Evolutionary conservation across 2,888 invertebrate species (phyloP).

Genomic region (Corbicula japonica): DNA sequence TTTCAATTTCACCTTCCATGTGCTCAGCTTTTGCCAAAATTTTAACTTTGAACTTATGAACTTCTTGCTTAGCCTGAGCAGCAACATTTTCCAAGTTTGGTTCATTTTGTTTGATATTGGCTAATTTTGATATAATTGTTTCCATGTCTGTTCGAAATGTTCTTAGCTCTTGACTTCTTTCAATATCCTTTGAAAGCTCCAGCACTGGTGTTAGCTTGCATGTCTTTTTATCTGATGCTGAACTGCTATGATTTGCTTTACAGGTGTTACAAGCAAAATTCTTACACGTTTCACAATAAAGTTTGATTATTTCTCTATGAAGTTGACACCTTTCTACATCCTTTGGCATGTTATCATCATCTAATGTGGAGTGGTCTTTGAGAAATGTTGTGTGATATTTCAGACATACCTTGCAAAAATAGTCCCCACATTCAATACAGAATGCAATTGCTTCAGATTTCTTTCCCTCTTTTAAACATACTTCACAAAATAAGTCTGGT

Average conservation of each 20-base stretch:
- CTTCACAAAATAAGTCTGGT: background rate
- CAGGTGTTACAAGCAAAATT: background rate
- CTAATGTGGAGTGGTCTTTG: background rate
- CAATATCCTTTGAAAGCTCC: background rate
- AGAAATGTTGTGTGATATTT: conserved; percentile 6
- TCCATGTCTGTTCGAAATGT: background rate
- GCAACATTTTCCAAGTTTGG: background rate
- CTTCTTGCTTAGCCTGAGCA: background rate
- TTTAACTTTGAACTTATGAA: no score
- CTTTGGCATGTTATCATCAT: background rate
- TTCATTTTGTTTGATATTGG: background rate
- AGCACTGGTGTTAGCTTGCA: background rate
- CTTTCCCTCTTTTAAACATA: background rate
- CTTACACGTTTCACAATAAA: background rate
- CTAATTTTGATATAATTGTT: background rate
- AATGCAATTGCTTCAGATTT: background rate
- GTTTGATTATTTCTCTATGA: conserved; percentile 2
- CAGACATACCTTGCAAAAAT: background rate
- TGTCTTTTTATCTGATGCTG: background rate
- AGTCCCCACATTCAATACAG: background rate
- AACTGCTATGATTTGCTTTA: background rate
- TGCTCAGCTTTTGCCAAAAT: no score
- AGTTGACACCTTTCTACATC: background rate
- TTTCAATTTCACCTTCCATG: background rate
- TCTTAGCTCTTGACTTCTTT: background rate